These are phyloP conservation scores for Xestoiulus laeticollis DNA, from an alignment of 2,888 invertebrate species.

Conservation along the genomic window DNA sequence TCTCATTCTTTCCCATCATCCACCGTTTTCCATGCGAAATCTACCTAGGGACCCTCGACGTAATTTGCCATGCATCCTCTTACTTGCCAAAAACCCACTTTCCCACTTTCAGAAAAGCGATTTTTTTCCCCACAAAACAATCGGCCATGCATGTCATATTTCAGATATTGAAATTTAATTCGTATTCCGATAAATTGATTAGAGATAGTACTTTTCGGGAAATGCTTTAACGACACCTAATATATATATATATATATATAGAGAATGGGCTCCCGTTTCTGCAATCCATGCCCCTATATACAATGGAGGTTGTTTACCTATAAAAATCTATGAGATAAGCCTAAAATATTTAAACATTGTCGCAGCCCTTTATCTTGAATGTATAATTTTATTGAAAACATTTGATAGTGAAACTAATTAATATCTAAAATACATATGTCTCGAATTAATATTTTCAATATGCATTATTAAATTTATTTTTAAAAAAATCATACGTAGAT, in stretches of 20 bases:
- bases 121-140: constrained; percentile 2
- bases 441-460: too few species aligned
- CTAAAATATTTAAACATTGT: not conserved
- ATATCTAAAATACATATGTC: too few species aligned
- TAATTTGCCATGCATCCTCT: constrained; percentile 43
- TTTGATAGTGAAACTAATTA: too few species aligned
- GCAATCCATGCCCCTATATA: not conserved
- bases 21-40: constrained; percentile 39
- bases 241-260: too few species aligned
- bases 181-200: constrained; percentile 31
- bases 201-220: not conserved
- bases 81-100: constrained; percentile 27
- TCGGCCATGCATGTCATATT: constrained; percentile 43
- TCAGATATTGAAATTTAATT: constrained; percentile 39
- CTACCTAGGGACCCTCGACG: constrained; percentile 23
- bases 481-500: too few species aligned
- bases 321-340: not conserved
- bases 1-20: constrained; percentile 43
- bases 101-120: not conserved
- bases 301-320: not conserved
- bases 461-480: too few species aligned
- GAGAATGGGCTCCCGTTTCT: not conserved
- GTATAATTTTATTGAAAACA: too few species aligned
- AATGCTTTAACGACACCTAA: not conserved
- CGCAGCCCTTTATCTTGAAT: too few species aligned